Evolutionary conservation across 2,888 invertebrate species (phyloP).

Genomic region (Microdon myrmicae): DNA sequence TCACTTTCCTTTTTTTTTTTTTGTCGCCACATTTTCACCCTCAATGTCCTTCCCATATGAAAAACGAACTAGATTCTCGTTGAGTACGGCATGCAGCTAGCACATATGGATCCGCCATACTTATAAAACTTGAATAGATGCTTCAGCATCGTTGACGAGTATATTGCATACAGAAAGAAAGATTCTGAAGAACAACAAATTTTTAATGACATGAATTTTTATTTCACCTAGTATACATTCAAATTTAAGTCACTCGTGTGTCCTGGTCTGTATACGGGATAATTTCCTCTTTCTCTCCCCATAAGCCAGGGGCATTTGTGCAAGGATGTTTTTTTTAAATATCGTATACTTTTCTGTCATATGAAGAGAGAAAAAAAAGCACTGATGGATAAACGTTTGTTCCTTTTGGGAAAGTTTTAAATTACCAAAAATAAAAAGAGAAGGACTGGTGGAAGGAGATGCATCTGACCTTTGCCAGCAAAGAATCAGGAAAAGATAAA

Average conservation of each 20-base stretch:
- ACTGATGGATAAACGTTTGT: too few species aligned
- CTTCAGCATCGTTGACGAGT: conserved; percentile 37
- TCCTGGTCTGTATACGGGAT: conserved; percentile 30
- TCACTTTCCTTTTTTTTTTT: conserved; percentile 22
- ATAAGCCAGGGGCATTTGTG: conserved; percentile 31
- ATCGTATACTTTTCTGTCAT: conserved; percentile 2
- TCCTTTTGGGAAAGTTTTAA: too few species aligned
- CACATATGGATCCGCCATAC: conserved; percentile 3
- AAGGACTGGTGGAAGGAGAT: too few species aligned
- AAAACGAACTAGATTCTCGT: conserved; percentile 36
- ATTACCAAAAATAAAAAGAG: too few species aligned
- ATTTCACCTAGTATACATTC: conserved; percentile 52
- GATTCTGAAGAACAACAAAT: conserved; percentile 38
- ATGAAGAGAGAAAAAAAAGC: background rate
- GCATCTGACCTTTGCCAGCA: too few species aligned
- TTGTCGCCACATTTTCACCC: conserved; percentile 32
- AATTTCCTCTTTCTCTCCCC: conserved; percentile 4
- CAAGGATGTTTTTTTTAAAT: conserved; percentile 36
- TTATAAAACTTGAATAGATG: conserved; percentile 22
- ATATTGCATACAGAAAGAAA: conserved; percentile 33
- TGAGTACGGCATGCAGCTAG: background rate
- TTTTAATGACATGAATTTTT: conserved; percentile 51
- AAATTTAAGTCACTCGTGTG: conserved; percentile 47
- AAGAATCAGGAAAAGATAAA: too few species aligned
- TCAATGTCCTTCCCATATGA: conserved; percentile 24